These are phyloP conservation scores for Hoplostethus mediterraneus DNA, from an alignment of 2,797 vertebrate species.

Conservation along the genomic window DNA sequence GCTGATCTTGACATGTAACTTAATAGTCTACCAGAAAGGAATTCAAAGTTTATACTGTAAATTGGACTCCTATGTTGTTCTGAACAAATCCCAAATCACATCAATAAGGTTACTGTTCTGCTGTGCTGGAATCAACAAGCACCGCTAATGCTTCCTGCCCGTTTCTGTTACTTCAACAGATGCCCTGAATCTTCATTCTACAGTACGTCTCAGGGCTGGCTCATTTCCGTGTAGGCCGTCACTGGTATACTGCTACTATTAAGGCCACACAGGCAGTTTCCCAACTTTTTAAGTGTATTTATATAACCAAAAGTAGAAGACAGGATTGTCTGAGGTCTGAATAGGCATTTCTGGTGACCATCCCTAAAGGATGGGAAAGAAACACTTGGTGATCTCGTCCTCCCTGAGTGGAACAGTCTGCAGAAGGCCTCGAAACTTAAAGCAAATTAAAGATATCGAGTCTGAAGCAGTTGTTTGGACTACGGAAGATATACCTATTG, in stretches of 20 bases:
- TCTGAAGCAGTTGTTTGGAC: slow-evolving; percentile 1
- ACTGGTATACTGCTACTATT: no score
- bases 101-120: not conserved
- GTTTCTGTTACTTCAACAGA: no score
- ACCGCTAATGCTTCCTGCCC: no score
- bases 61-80: not conserved
- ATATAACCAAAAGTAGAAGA: not conserved
- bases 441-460: no score
- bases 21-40: no score
- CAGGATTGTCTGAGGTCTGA: not conserved
- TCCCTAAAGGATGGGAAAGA: not conserved
- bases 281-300: not conserved
- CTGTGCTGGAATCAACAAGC: not conserved
- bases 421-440: slow-evolving; percentile 5
- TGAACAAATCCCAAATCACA: not conserved
- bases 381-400: not conserved
- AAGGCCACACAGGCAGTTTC: no score
- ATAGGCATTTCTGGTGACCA: not conserved
- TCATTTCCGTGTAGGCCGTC: no score
- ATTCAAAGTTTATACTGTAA: not conserved
- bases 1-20: no score
- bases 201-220: no score
- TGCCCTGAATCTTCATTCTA: no score
- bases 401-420: not conserved
- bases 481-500: not conserved